Evolutionary conservation across 2,888 invertebrate species (phyloP).

Genomic region (Cyclophora punctaria): DNA sequence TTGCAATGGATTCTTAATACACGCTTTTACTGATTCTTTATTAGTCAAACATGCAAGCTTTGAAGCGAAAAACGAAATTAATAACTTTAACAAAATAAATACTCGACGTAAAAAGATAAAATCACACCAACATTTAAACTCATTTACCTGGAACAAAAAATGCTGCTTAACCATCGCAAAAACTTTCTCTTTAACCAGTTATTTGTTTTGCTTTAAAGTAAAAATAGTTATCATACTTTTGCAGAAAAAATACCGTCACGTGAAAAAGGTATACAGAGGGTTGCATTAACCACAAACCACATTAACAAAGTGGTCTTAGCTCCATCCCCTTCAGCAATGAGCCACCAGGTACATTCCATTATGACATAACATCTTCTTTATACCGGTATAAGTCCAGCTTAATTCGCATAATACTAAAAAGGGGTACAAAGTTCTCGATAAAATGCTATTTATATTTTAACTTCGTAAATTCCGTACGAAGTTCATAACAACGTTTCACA

Average conservation of each 20-base stretch:
- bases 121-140: no score
- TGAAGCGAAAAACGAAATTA: background rate
- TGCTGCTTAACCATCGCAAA: no score
- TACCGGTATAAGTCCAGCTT: slow-evolving; percentile 14
- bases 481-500: slow-evolving; percentile 45
- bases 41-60: background rate
- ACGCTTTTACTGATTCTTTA: background rate
- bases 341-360: slow-evolving; percentile 5
- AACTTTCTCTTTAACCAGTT: no score
- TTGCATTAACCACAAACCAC: background rate
- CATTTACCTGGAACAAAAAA: no score
- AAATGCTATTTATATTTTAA: slow-evolving; percentile 43
- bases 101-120: no score
- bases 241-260: no score
- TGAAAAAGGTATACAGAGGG: background rate
- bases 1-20: no score
- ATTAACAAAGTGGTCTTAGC: background rate
- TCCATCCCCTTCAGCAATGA: background rate
- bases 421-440: slow-evolving; percentile 22
- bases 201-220: no score
- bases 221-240: no score
- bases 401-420: slow-evolving; percentile 17
- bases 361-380: slow-evolving; percentile 15
- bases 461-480: slow-evolving; percentile 44
- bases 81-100: no score